These are phyloP conservation scores for Micromussa lordhowensis DNA, from an alignment of 92 coral and sea anemone genomes.

Conservation along the genomic window DNA sequence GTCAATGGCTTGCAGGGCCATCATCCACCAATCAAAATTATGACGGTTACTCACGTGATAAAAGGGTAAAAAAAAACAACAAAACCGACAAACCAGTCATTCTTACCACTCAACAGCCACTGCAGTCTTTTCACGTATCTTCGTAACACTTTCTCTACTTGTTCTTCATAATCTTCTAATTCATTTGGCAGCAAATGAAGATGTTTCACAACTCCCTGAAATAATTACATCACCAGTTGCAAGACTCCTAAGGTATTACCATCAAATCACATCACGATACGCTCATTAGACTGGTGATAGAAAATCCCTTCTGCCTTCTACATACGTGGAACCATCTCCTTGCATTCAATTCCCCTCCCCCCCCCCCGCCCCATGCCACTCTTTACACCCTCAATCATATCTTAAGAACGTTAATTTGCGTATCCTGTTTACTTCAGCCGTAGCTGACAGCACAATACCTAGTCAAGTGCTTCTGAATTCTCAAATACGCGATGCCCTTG, in stretches of 20 bases:
- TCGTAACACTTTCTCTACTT: conserved; percentile 93
- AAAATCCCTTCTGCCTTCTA: neutral
- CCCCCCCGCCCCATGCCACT: neutral
- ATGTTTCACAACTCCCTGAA: conserved; percentile 93
- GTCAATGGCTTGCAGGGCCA: neutral
- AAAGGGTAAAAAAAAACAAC: neutral
- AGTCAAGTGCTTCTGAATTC: neutral
- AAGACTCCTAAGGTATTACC: neutral
- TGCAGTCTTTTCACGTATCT: conserved; percentile 96
- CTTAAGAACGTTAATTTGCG: neutral
- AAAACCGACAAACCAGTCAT: neutral
- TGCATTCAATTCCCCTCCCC: neutral
- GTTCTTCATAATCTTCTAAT: conserved; percentile 95
- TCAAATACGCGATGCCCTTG: neutral
- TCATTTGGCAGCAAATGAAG: conserved; percentile 92
- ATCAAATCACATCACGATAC: neutral
- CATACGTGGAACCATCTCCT: neutral
- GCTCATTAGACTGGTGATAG: neutral
- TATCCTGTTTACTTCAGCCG: neutral
- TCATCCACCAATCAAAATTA: neutral
- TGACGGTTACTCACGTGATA: neutral
- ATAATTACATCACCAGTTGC: neutral
- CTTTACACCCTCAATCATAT: neutral
- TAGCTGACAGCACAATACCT: too few species aligned
- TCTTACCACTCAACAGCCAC: conserved; percentile 93